Evolutionary conservation across 2,113 vertebrate species (phyloP).

Genomic region (Micromys minutus): DNA sequence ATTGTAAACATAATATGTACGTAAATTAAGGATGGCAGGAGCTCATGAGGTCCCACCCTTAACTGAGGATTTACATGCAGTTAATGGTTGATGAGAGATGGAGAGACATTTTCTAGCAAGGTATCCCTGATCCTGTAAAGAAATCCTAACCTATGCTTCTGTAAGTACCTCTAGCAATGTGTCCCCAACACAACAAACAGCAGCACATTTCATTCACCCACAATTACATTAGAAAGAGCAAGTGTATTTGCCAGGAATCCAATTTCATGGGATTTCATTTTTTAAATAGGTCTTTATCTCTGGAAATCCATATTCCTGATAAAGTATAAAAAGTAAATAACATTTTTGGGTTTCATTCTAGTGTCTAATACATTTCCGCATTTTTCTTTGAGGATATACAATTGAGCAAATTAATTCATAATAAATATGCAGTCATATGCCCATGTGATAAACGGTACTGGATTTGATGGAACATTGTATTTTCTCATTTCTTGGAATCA

Average conservation of each 20-base stretch:
- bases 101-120: not conserved
- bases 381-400: not conserved
- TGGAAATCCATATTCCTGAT: not conserved
- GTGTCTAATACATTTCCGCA: not conserved
- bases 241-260: not conserved
- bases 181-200: not conserved
- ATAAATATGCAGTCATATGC: not conserved
- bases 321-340: not conserved
- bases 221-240: not conserved
- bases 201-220: not conserved
- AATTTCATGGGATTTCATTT: not conserved
- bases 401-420: not conserved
- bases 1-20: not conserved
- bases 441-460: not conserved
- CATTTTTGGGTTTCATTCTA: conserved; percentile 20
- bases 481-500: not conserved
- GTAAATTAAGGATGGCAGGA: not conserved
- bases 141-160: not conserved
- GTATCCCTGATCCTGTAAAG: not conserved
- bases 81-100: not conserved
- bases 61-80: not conserved
- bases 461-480: not conserved
- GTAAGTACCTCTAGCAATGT: not conserved
- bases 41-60: not conserved
- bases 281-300: not conserved